A percentile compares a stretch with the other conserved stretches of the same genome.
These are phyloP conservation scores for Proterorhinus semilunaris DNA, from an alignment of 2,113 vertebrate genomes.

Conservation along the genomic window DNA sequence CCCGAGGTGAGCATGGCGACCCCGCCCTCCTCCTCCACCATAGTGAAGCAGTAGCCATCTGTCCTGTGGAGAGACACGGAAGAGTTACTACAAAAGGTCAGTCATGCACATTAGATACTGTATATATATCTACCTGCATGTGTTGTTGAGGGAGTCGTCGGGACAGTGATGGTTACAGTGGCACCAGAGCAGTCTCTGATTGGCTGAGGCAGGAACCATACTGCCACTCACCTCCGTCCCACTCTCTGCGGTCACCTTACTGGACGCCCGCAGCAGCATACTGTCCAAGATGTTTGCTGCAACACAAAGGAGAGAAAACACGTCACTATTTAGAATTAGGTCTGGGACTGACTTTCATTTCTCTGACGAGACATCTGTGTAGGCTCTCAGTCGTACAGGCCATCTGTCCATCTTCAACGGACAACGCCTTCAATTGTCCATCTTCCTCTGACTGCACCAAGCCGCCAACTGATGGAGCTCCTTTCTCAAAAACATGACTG, in stretches of 20 bases:
- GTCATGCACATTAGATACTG: no score
- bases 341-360: no score
- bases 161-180: conserved; percentile 93
- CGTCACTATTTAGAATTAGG: no score
- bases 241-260: conserved; percentile 78
- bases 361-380: no score
- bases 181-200: conserved; percentile 84
- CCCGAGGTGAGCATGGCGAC: conserved; percentile 87
- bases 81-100: no score
- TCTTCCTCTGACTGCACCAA: no score
- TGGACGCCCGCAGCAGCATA: conserved; percentile 86
- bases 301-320: conserved; percentile 1
- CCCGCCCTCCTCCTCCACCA: conserved; percentile 92
- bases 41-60: conserved; percentile 94
- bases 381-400: no score
- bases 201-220: conserved; percentile 77
- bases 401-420: no score
- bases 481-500: no score
- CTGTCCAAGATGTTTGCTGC: conserved; percentile 82
- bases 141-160: conserved; percentile 89
- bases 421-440: no score
- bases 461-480: no score
- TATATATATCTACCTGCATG: conserved; percentile 85
- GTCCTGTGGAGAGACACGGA: conserved; percentile 75
- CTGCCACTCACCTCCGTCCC: conserved; percentile 81